Evolutionary conservation across 1,140 invertebrate genomes (phyloP), one percentile per base, ranked within the genome.

Genomic region (Camponotus vicinus): DNA sequence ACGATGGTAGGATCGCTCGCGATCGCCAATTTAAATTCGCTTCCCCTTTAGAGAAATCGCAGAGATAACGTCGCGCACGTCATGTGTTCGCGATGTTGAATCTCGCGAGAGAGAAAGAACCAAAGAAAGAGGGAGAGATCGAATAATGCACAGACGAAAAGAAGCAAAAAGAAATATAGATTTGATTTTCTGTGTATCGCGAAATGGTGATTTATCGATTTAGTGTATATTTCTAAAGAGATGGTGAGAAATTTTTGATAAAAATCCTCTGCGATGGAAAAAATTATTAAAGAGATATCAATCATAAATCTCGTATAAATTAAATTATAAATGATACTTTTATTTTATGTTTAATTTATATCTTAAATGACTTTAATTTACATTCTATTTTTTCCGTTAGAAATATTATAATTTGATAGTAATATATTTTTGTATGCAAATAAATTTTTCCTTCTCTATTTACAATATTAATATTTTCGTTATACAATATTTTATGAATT

Each of bases 1-100:
- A 89, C 34, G 73, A 64, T 73, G 70, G 45, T 77, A 70, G 49
- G 61, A 86, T 86, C 63, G 69, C 49, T 76, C 55, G 85, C 70
- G 57, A 85, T 86, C 84, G 64, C 67, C 61, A 67, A 80, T 89
- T 89, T 89, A 89, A 85, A 89, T 89, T 89, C 69, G 79, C 59
- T 89, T 79, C 75, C 57, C 73, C n/a, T 27, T 67, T 67, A 52
- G 83, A 79, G 76, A 85, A 79, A 85, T 85, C 61, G 64, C 4
- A 59, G 49, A 84, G 80, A 84, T 84, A 66, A 66, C 49, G 63
- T 80, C 63, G 61, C 63, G n/a, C 32, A 66, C 27, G 15, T 79
- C 73, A n/a, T 32, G 42, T 9, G 7, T 9, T 27, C 27, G 40
- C 34, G 18, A 75, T 40, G 63, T 49, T 73, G 70, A 75, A 9